Evolutionary conservation across 2,888 invertebrate species (phyloP).

Genomic region (Nomada ruficornis): DNA sequence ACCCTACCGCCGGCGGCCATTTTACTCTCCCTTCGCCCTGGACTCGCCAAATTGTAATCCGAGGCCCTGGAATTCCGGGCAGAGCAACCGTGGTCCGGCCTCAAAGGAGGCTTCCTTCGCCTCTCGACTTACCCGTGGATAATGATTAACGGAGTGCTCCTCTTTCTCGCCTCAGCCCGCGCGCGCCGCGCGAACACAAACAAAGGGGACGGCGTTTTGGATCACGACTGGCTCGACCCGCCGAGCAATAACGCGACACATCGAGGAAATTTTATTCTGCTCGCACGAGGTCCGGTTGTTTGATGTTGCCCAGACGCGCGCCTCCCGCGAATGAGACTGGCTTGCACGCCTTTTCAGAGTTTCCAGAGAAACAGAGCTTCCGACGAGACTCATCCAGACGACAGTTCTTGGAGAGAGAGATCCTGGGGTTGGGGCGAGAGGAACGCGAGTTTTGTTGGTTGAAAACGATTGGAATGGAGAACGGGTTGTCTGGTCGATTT

Average conservation of each 20-base stretch:
- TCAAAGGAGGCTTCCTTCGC: conserved; percentile 78
- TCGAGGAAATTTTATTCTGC: conserved; percentile 46
- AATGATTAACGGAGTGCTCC: conserved; percentile 75
- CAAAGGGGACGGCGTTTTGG: conserved; percentile 59
- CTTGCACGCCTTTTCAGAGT: background rate
- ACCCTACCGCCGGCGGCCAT: conserved; percentile 84
- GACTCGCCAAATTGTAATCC: conserved; percentile 83
- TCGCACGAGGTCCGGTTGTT: conserved; percentile 22
- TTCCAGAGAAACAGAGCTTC: background rate
- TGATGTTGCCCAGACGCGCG: conserved; percentile 20
- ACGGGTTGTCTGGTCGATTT: no score
- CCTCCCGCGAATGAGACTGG: background rate
- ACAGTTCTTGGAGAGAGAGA: no score
- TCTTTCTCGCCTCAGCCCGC: conserved; percentile 66
- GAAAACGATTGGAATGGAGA: no score
- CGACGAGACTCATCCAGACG: background rate
- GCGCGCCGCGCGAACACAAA: conserved; percentile 55
- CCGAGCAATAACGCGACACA: conserved; percentile 30
- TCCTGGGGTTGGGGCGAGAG: background rate
- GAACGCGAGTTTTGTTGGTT: background rate
- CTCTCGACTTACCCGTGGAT: conserved; percentile 74
- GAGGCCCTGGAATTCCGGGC: conserved; percentile 79
- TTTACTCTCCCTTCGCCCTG: conserved; percentile 82
- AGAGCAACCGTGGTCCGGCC: conserved; percentile 76
- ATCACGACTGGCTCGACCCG: conserved; percentile 16